Evolutionary conservation across 2,888 invertebrate species (phyloP).

Genomic region (Megamerina dolium): DNA sequence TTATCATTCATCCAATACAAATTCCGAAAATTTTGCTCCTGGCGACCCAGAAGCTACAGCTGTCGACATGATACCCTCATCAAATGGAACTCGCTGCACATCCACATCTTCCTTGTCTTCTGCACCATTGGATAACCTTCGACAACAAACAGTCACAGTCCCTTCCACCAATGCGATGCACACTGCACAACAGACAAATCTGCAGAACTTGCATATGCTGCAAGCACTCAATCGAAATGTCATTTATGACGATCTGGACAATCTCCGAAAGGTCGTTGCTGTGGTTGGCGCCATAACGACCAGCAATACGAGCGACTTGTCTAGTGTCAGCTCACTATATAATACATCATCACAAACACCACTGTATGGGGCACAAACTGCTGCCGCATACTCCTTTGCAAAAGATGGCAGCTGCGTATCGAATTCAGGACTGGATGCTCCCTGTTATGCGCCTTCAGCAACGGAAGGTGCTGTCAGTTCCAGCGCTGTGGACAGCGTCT

Average conservation of each 20-base stretch:
- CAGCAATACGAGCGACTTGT: constrained; percentile 9
- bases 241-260: constrained; percentile 37
- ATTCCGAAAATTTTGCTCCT: too few species aligned
- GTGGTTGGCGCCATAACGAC: constrained; percentile 25
- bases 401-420: constrained; percentile 4
- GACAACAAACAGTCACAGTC: too few species aligned
- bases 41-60: too few species aligned
- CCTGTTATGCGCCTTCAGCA: constrained; percentile 21
- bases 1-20: too few species aligned
- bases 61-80: too few species aligned
- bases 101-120: too few species aligned
- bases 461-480: constrained; percentile 36
- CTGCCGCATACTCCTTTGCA: constrained; percentile 7
- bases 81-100: too few species aligned
- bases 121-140: too few species aligned
- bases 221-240: constrained; percentile 34
- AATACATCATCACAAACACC: constrained; percentile 14
- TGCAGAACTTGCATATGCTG: constrained; percentile 36
- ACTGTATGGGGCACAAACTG: constrained; percentile 19
- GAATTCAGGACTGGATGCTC: background rate
- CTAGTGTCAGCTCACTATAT: constrained; percentile 21
- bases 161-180: too few species aligned
- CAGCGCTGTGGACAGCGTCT: constrained; percentile 38
- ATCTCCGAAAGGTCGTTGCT: constrained; percentile 42
- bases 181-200: constrained; percentile 14